Conservation (phyloP, 2,113 vertebrate genomes). For the Zootoca vivipara region DNA sequence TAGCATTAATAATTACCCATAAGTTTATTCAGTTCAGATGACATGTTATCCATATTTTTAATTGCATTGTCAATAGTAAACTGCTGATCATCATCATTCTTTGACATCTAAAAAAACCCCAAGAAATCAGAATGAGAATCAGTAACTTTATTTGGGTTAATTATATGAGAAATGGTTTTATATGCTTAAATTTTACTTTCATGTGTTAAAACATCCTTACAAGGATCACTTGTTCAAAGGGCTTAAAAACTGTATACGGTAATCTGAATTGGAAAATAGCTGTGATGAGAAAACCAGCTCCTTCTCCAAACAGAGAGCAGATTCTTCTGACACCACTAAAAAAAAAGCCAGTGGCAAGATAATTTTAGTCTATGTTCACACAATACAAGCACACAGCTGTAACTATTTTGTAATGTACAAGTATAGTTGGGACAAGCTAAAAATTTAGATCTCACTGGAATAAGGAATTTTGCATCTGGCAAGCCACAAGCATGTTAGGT, state of each 20-base stretch:
- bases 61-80: slow-evolving; percentile 66
- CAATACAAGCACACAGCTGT: background rate
- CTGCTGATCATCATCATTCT: slow-evolving; percentile 41
- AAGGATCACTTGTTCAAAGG: background rate
- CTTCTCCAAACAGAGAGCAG: background rate
- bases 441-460: background rate
- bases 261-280: background rate
- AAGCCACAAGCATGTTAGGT: background rate
- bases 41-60: slow-evolving; percentile 68
- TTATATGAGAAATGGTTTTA: background rate
- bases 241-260: background rate
- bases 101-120: slow-evolving; percentile 59
- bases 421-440: background rate
- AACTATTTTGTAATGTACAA: background rate
- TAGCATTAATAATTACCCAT: slow-evolving; percentile 63
- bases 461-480: background rate
- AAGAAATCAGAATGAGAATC: slow-evolving; percentile 21
- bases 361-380: background rate
- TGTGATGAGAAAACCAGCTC: background rate
- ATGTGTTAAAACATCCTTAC: background rate
- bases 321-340: background rate
- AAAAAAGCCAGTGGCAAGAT: background rate
- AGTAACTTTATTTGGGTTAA: background rate
- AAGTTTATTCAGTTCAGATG: slow-evolving; percentile 73
- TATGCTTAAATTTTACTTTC: background rate